Percentiles rank a stretch among this genome's conserved stretches.
Evolutionary conservation across 2,888 invertebrate genomes (phyloP).

Genomic region (Chymomyza caudatula): DNA sequence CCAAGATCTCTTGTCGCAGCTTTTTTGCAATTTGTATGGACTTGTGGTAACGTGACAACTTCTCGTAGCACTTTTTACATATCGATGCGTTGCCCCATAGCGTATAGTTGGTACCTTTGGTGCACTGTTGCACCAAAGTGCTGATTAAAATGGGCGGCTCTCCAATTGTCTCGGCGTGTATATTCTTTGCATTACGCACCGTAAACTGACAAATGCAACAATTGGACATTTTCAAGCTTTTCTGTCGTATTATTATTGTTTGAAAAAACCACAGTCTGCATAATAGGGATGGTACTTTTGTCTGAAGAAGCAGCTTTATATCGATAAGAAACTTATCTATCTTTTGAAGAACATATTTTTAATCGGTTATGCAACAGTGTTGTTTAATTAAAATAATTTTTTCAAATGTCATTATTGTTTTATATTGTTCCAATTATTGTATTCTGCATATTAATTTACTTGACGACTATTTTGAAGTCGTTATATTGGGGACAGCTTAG

Average conservation of each 20-base stretch:
- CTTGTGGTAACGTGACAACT: slow-evolving; percentile 57
- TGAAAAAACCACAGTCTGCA: background rate
- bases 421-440: slow-evolving; percentile 11
- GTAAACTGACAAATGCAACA: slow-evolving; percentile 63
- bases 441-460: background rate
- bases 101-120: slow-evolving; percentile 45
- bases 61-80: slow-evolving; percentile 61
- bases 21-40: slow-evolving; percentile 57
- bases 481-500: slow-evolving; percentile 11
- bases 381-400: background rate
- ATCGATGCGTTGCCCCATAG: slow-evolving; percentile 48
- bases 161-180: slow-evolving; percentile 53
- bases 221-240: slow-evolving; percentile 44
- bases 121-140: slow-evolving; percentile 56
- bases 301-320: background rate
- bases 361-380: background rate
- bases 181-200: slow-evolving; percentile 55
- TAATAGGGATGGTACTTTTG: background rate
- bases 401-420: too few relatives aligned
- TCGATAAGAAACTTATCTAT: background rate
- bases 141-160: slow-evolving; percentile 58
- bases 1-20: slow-evolving; percentile 50
- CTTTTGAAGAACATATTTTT: background rate
- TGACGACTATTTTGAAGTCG: slow-evolving; percentile 26
- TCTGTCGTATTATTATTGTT: slow-evolving; percentile 13